Percentiles rank a stretch among this genome's conserved stretches.
These are phyloP conservation scores for Ataeniobius toweri DNA, from an alignment of 2,797 vertebrate species.

Conservation along the genomic window DNA sequence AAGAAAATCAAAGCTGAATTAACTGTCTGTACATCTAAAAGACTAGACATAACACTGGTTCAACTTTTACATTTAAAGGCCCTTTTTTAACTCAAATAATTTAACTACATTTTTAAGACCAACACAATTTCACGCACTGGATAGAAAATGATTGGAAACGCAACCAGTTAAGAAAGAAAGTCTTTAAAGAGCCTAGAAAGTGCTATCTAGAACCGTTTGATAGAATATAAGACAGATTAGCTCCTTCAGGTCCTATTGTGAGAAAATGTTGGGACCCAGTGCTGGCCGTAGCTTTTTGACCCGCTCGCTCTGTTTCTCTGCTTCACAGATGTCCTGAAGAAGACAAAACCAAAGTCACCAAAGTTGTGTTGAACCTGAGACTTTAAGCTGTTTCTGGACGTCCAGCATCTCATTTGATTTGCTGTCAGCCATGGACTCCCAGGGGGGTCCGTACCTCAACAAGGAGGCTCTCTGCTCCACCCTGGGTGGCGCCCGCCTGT, in stretches of 20 bases:
- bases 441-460: slow-evolving; percentile 84
- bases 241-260: neutral
- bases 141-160: neutral
- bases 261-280: neutral
- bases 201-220: too few species aligned
- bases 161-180: neutral
- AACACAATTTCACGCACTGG: neutral
- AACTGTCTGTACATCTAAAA: neutral
- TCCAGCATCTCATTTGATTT: neutral
- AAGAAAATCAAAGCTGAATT: neutral
- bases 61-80: neutral
- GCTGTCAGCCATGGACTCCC: slow-evolving; percentile 77
- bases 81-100: neutral
- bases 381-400: neutral
- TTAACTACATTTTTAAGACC: neutral
- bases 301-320: neutral
- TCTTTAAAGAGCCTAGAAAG: too few species aligned
- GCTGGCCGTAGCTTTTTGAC: too few species aligned
- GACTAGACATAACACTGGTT: neutral
- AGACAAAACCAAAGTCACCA: neutral
- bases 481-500: slow-evolving; percentile 85
- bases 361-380: neutral
- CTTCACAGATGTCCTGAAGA: slow-evolving; percentile 1
- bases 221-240: neutral
- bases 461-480: slow-evolving; percentile 82